Conservation (phyloP, 1,140 invertebrate genomes). For the Sitobion miscanthi region DNA sequence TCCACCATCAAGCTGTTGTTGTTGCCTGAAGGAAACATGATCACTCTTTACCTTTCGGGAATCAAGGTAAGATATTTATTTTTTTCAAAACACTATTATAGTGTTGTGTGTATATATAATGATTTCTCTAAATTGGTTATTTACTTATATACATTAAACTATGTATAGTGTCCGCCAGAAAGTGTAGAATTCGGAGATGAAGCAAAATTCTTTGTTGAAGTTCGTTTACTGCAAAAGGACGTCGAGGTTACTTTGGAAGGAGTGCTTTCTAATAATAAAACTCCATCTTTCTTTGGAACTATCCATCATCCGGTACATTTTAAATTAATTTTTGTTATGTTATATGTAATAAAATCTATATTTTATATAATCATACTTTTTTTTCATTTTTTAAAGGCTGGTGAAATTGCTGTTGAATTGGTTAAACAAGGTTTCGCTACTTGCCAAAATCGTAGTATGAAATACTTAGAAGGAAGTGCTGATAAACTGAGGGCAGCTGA, state of each 20-base stretch:
- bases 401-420: conserved; percentile 94
- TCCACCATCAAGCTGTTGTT: conserved; percentile 91
- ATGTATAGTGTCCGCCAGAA: conserved; percentile 61
- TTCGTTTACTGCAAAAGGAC: conserved; percentile 88
- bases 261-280: conserved; percentile 83
- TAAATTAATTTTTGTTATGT: neutral
- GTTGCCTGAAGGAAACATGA: conserved; percentile 80
- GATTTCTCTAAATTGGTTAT: too few species aligned
- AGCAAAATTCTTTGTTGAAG: conserved; percentile 91
- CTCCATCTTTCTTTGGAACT: conserved; percentile 80
- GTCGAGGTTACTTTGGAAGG: conserved; percentile 92
- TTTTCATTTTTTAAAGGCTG: conserved; percentile 67
- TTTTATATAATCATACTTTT: conserved; percentile 14
- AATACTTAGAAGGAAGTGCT: conserved; percentile 78
- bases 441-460: conserved; percentile 98
- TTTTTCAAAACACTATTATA: neutral
- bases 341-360: neutral
- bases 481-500: conserved; percentile 83
- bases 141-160: neutral
- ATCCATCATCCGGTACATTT: conserved; percentile 84
- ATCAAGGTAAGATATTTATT: conserved; percentile 71
- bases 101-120: neutral
- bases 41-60: conserved; percentile 93
- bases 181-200: conserved; percentile 71
- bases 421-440: conserved; percentile 90